Evolutionary conservation across 92 coral and sea anemone genomes (phyloP).

Genomic region (Porites lobata): DNA sequence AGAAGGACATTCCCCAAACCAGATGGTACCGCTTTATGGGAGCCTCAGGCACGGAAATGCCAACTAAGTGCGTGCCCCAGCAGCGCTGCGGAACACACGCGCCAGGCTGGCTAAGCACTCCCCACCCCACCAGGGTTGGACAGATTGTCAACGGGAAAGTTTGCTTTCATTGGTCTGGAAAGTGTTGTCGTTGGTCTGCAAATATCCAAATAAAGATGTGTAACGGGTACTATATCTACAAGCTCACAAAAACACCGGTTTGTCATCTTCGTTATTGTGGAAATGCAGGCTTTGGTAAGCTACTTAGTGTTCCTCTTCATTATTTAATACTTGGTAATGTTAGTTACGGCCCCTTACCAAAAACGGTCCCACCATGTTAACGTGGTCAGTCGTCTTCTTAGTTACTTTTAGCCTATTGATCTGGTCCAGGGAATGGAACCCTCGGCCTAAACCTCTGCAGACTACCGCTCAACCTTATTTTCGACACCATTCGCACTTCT

Average conservation of each 20-base stretch:
- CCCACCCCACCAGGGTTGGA: constrained; percentile 61
- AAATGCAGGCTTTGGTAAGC: constrained; percentile 42
- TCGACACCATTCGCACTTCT: too few species aligned
- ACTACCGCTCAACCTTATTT: too few species aligned
- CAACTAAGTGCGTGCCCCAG: constrained; percentile 19
- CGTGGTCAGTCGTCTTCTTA: too few species aligned
- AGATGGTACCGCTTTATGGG: constrained; percentile 63
- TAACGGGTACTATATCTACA: constrained; percentile 61
- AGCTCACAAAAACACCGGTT: constrained; percentile 32
- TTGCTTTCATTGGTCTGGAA: constrained; percentile 64
- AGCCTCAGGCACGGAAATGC: constrained; percentile 38
- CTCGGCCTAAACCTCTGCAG: too few species aligned
- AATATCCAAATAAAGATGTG: constrained; percentile 68
- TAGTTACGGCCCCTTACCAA: too few species aligned
- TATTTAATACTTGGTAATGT: background rate
- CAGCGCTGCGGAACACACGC: constrained; percentile 42
- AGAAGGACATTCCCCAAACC: background rate
- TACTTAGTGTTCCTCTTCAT: background rate
- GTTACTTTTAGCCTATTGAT: too few species aligned
- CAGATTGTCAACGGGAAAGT: constrained; percentile 58
- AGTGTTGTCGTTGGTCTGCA: constrained; percentile 58
- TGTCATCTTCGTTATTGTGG: constrained; percentile 82
- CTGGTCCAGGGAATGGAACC: too few species aligned
- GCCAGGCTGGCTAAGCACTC: constrained; percentile 59
- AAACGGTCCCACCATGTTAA: too few species aligned